A percentile compares a stretch with the other conserved stretches of the same genome.
phyloP scores from a whole-genome alignment of 1,140 invertebrate species.

The Trichonephila clavata region DNA sequence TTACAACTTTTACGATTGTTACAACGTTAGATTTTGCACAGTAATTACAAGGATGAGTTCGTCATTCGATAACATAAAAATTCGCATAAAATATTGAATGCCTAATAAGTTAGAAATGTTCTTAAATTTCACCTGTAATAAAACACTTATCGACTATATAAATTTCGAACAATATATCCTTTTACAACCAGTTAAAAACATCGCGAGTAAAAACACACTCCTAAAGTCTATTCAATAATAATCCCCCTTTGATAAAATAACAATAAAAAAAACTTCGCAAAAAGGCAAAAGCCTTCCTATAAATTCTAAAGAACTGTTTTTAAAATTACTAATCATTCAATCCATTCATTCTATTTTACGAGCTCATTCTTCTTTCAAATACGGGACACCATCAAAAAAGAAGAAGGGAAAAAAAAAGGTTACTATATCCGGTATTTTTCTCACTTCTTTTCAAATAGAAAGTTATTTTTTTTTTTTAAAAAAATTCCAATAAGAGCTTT shows the following conservation, averaged over 20 bases:
- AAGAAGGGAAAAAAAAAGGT: background rate
- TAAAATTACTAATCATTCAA: conserved; percentile 30
- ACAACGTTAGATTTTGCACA: too few relatives aligned
- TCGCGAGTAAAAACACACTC: background rate
- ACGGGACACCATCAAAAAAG: conserved; percentile 23
- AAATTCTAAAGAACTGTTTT: conserved; percentile 55
- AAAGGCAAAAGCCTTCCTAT: background rate
- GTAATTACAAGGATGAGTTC: too few relatives aligned
- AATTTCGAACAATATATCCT: too few relatives aligned
- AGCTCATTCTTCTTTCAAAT: conserved; percentile 34
- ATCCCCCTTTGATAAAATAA: background rate
- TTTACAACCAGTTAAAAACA: background rate
- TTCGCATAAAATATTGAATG: too few relatives aligned
- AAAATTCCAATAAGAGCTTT: conserved; percentile 50
- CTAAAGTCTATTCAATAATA: background rate
- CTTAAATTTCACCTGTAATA: too few relatives aligned
- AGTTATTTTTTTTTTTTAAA: background rate
- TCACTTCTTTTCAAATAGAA: background rate
- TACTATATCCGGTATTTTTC: conserved; percentile 37
- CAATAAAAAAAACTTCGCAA: background rate
- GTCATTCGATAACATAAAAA: too few relatives aligned
- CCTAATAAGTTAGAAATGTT: too few relatives aligned
- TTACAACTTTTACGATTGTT: too few relatives aligned
- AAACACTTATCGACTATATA: too few relatives aligned
- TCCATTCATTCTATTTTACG: conserved; percentile 27